Evolutionary conservation across 1,140 invertebrate species (phyloP).

Genomic region (Hycleus cichorii): DNA sequence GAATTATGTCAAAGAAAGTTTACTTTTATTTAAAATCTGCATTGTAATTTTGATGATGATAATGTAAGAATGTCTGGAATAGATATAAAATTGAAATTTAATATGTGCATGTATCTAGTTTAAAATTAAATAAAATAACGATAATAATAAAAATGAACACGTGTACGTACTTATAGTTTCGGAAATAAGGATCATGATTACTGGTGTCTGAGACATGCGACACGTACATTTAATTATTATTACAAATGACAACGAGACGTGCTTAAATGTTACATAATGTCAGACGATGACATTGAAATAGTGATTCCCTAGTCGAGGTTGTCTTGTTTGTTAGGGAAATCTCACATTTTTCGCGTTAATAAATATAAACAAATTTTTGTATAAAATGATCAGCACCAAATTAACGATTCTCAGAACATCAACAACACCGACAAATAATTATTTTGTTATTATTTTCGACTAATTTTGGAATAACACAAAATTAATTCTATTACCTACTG

Average conservation of each 20-base stretch:
- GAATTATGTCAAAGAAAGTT: constrained; percentile 21
- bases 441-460: too few relatives aligned
- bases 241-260: constrained; percentile 10
- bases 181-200: constrained; percentile 5
- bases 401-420: too few relatives aligned
- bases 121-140: too few relatives aligned
- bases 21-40: constrained; percentile 9
- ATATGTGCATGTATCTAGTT: too few relatives aligned
- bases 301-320: constrained; percentile 10
- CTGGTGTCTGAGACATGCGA: constrained; percentile 1
- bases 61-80: too few relatives aligned
- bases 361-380: too few relatives aligned
- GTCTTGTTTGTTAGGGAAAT: constrained; percentile 8
- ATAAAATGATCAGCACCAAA: too few relatives aligned
- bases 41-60: constrained; percentile 8
- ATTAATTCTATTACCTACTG: too few relatives aligned
- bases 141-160: too few relatives aligned
- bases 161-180: background rate
- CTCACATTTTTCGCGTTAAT: background rate
- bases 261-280: constrained; percentile 13
- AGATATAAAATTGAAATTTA: too few relatives aligned
- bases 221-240: constrained; percentile 16
- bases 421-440: too few relatives aligned
- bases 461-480: too few relatives aligned
- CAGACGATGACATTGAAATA: constrained; percentile 13